Evolutionary conservation across 2,113 vertebrate genomes (phyloP), one percentile per base, ranked within the genome.

Genomic region (Corythaixoides concolor): DNA sequence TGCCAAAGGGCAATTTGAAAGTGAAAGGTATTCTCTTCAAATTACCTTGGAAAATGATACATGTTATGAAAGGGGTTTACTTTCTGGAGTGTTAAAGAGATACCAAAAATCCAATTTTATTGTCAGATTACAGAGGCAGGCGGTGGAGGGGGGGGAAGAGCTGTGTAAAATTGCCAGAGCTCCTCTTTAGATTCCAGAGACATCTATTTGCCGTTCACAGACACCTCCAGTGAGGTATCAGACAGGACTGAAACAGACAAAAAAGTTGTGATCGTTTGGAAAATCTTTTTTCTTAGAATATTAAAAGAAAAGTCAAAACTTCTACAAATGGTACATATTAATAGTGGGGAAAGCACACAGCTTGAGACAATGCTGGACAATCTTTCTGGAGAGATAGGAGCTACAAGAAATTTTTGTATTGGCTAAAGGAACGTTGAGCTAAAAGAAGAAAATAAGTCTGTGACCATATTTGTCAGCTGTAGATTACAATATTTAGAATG

Each of bases 1-100:
- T 94, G 63, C 87, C 85, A 82, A 91, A 85, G 91, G 72, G 79
- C 79, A 78, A 95, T 96, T 95, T 90, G 53, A 94, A 96, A 95
- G 87, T 60, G 81, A 95, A 96, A 90, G 76, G 83, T 86, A 93
- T 86, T 94, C 35, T 93, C 64, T 89, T 91, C 81, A 90, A 95
- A 96, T 97, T 94, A 96, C 85, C 90, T 86, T 56, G 47, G 56
- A 90, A 95, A 97, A 83, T 58, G 55, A 93, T 84, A 66, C 49
- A 24, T 47, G 35, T 87, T 92, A 87, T 78, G 76, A 96, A 95
- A 90, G 75, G 39, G 15, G 4, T 59, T 93, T 94, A 80, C 53
- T 94, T 91, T 94, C 80, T 35, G n/a, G 77, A 82, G 63, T n/a
- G 67, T 70, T 89, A 91, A 95, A 93, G 62, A 81, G 93, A 96